Base-by-base conservation (phyloP, 2,113 vertebrate species). In the Burhinus bistriatus region DNA sequence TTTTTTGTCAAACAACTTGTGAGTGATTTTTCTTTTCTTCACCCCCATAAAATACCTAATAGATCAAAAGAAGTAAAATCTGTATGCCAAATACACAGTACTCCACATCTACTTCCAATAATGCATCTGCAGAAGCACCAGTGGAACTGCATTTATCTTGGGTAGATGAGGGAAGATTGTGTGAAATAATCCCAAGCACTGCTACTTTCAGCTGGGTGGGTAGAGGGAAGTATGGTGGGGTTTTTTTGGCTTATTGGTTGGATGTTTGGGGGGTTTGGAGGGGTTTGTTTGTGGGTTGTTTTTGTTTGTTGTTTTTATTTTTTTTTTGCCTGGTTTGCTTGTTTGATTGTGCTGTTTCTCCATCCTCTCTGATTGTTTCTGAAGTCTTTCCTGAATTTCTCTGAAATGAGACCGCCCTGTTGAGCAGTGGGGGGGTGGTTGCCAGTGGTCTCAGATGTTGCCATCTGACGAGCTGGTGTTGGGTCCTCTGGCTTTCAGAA, bases 1-100 rank as follows among this genome's bases (percentile, higher is more conserved):
- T 66, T 45, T 86, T 47, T 32, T n/a, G 13, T 93, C 90, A 84
- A 70, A 86, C 81, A 90, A 82, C 40, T 95, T 89, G 66, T 73
- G 81, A 86, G 64, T 69, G 44, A 90, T 88, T 87, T 89, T 93
- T 87, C 85, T 90, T 95, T 91, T 93, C 84, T 80, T 93, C 68
- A 90, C 22, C 59, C 12, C 17, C 36, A 19, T 87, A 75, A 93
- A 92, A 93, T 86, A 89, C 68, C 26, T 58, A 51, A 45, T 80
- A 93, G 42, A 72, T 95, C 14, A n/a, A 62, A 45, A 64, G 38
- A 58, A 70, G 22, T 25, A 25, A 71, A 70, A 34, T 61, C 62
- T 90, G 32, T 18, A 2, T 93, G 69, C 51, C 88, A 96, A 92
- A 75, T 15, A 65, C 21, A 20, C 7, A 23, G 32, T 66, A 29